Evolutionary conservation across 2,797 vertebrate species (phyloP).

Genomic region (Astyanax mexicanus): DNA sequence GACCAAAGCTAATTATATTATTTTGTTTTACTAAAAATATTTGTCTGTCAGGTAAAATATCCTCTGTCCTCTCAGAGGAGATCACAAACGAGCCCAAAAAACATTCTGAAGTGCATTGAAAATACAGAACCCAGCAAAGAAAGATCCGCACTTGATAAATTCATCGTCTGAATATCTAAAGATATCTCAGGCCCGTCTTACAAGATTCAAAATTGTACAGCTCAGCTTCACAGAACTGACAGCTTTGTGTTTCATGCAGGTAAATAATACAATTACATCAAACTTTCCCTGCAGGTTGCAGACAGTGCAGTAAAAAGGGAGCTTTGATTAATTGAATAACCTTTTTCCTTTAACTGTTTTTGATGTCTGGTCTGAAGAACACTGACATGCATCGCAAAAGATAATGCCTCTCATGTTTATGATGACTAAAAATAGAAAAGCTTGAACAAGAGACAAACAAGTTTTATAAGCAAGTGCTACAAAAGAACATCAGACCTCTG

Average conservation of each 20-base stretch:
- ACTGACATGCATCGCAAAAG: slow-evolving; percentile 10
- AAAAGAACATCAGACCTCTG: slow-evolving; percentile 34
- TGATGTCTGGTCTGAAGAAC: slow-evolving; percentile 27
- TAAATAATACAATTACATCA: slow-evolving; percentile 44
- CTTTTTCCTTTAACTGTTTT: slow-evolving; percentile 21
- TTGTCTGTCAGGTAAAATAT: background rate
- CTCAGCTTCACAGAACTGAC: slow-evolving; percentile 21
- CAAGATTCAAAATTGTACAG: slow-evolving; percentile 1
- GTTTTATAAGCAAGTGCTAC: slow-evolving; percentile 1
- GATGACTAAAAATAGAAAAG: slow-evolving; percentile 27
- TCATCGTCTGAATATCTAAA: slow-evolving; percentile 5
- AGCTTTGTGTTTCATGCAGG: slow-evolving; percentile 11
- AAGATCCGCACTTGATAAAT: background rate
- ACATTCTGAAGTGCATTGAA: background rate
- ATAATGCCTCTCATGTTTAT: slow-evolving; percentile 31
- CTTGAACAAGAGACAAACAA: slow-evolving; percentile 61
- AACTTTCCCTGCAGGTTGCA: slow-evolving; percentile 37
- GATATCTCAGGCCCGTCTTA: background rate
- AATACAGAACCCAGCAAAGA: background rate
- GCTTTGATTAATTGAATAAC: slow-evolving; percentile 47
- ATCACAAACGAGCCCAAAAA: background rate
- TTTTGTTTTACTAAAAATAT: background rate
- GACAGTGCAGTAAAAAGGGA: slow-evolving; percentile 28
- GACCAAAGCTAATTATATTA: background rate
- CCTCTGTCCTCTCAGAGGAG: background rate